Conservation (phyloP, 1,140 invertebrate genomes). For the Drosophila obscura region DNA sequence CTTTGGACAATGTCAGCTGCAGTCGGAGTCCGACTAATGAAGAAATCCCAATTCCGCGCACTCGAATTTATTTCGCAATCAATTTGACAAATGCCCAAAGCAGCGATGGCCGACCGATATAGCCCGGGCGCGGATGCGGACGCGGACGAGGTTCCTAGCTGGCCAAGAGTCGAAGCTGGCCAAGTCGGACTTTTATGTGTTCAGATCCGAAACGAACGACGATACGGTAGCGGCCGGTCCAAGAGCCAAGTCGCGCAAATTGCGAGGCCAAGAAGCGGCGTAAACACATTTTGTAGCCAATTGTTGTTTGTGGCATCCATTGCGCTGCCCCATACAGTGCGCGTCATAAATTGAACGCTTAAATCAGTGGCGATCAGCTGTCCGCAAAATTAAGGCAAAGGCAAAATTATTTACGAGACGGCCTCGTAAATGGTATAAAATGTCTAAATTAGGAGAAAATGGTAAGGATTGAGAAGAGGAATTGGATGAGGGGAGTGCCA, state of each 20-base stretch:
- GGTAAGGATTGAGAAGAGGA: constrained; percentile 1
- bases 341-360: constrained; percentile 47
- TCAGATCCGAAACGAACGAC: constrained; percentile 15
- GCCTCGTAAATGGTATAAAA: constrained; percentile 46
- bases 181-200: constrained; percentile 41
- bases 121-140: constrained; percentile 10
- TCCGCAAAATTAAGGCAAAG: constrained; percentile 43
- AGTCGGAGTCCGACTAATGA: constrained; percentile 44
- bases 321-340: constrained; percentile 38
- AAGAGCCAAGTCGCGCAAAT: not conserved
- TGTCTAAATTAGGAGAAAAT: constrained; percentile 49
- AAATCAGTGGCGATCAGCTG: constrained; percentile 32
- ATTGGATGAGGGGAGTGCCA: constrained; percentile 5
- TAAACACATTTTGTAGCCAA: constrained; percentile 63
- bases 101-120: constrained; percentile 37
- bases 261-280: constrained; percentile 1
- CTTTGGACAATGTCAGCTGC: constrained; percentile 58
- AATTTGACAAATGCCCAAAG: constrained; percentile 75
- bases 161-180: constrained; percentile 26
- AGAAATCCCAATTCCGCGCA: constrained; percentile 42
- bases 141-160: constrained; percentile 6
- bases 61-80: constrained; percentile 77
- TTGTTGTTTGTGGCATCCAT: constrained; percentile 31
- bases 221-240: constrained; percentile 1
- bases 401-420: constrained; percentile 36